These are phyloP conservation scores for Pelobates fuscus DNA, from an alignment of 2,113 vertebrate species.

Conservation along the genomic window DNA sequence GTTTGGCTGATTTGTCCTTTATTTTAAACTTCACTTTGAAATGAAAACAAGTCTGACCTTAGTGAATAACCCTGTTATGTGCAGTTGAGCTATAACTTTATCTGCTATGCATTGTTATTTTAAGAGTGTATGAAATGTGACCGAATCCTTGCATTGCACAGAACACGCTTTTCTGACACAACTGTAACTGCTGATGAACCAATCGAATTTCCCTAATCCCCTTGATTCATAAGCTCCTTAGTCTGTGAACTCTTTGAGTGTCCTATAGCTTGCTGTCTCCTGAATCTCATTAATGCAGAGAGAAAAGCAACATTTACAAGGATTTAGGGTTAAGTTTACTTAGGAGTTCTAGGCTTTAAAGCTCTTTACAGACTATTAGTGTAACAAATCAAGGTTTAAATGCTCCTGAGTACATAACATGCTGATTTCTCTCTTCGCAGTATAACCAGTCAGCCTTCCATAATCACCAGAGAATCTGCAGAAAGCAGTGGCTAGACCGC, in stretches of 20 bases:
- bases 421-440: slow-evolving; percentile 4
- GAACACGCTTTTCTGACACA: too few species aligned
- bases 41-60: too few species aligned
- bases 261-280: slow-evolving; percentile 24
- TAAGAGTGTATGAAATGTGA: too few species aligned
- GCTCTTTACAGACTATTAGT: slow-evolving; percentile 32
- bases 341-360: slow-evolving; percentile 32
- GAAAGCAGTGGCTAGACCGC: too few species aligned
- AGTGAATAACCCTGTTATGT: too few species aligned
- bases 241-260: slow-evolving; percentile 22
- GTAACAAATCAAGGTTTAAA: slow-evolving; percentile 26
- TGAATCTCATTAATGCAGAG: slow-evolving; percentile 28
- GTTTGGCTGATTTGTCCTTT: too few species aligned
- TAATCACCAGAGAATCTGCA: neutral
- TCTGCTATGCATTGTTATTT: too few species aligned
- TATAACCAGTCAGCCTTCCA: neutral
- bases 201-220: slow-evolving; percentile 18
- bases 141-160: too few species aligned
- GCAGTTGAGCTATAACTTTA: too few species aligned
- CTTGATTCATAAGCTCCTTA: slow-evolving; percentile 34
- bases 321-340: slow-evolving; percentile 31
- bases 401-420: slow-evolving; percentile 17
- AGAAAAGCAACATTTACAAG: slow-evolving; percentile 28
- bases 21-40: too few species aligned
- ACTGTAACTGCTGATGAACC: slow-evolving; percentile 29